phyloP scores from a whole-genome alignment of 2,888 invertebrate species.

The Polyploca ridens region DNA sequence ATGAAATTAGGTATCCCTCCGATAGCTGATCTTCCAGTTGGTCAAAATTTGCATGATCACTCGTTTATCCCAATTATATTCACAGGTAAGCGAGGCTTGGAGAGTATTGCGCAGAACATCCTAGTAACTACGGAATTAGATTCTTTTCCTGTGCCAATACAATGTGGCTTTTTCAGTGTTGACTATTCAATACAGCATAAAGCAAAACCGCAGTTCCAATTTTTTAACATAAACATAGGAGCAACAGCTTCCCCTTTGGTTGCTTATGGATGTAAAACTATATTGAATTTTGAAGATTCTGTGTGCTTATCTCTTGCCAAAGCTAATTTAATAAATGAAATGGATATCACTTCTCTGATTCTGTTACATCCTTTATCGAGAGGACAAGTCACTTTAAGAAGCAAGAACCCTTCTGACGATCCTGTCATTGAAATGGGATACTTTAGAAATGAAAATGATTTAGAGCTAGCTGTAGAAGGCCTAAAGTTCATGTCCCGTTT shows the following conservation, averaged over 20 bases:
- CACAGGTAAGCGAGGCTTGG: constrained; percentile 55
- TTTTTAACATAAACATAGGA: constrained; percentile 62
- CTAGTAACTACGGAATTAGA: constrained; percentile 41
- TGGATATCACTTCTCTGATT: constrained; percentile 49
- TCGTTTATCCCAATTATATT: constrained; percentile 49
- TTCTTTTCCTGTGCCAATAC: constrained; percentile 57
- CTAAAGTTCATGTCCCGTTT: constrained; percentile 56
- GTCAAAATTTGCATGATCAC: constrained; percentile 71
- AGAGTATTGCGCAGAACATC: constrained; percentile 58
- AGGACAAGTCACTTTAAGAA: constrained; percentile 61
- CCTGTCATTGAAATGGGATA: constrained; percentile 66
- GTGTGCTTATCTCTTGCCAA: constrained; percentile 53
- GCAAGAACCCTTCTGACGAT: constrained; percentile 58
- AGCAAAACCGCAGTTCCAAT: constrained; percentile 63
- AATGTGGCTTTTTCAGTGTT: constrained; percentile 56
- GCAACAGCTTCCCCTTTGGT: constrained; percentile 54
- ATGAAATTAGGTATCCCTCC: constrained; percentile 50
- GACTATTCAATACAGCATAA: constrained; percentile 27
- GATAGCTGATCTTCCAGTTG: constrained; percentile 66
- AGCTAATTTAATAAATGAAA: constrained; percentile 54
- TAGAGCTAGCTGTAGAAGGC: constrained; percentile 50
- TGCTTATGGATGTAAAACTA: constrained; percentile 43
- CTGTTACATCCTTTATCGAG: constrained; percentile 66
- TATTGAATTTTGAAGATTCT: constrained; percentile 44
- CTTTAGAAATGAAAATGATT: constrained; percentile 55